Base-by-base conservation (phyloP, 2,888 invertebrate species). In the Notocelia uddmanniana region DNA sequence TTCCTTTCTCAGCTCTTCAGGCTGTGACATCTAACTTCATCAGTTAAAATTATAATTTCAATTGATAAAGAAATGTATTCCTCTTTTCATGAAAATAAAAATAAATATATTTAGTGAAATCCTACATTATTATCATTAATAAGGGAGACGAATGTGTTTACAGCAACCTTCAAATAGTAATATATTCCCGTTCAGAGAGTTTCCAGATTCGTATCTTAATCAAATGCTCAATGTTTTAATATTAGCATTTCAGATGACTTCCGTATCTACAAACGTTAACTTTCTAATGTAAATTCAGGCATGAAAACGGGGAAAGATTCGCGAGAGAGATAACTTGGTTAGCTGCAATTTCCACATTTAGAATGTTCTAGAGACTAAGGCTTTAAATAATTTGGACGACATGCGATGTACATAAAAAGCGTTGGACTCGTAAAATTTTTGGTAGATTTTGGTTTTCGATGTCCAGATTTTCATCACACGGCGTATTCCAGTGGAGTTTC, bases 181-280 rank as follows among this genome's bases (percentile, higher is more conserved):
- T 63, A 26, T 34, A 66, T 70, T 52, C 64, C 41, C 13, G 41
- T 21, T 66, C 52, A 52, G 52, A 67, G 48, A 58, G 41, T 52
- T 60, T 60, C 31, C 58, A 21, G 41, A 70, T 58, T 58, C 50
- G 50, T 70, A 66, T 70, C 70, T 70, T 59, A 52, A 70, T 59
- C 59, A 59, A 70, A 70, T 66, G 70, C 70, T 52, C 58, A 70
- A 66, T 66, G 70, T 66, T 70, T 58, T 70, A 70, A 52, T 70
- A 66, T 66, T 70, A 58, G 70, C 70, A 66, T 70, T 70, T 70
- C 58, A 70, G 70, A 70, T 70, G 70, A 70, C 70, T 70, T 70
- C 70, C 64, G 64, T 70, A 70, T 70, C 70, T 70, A 45, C 70
- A 59, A 37, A 64, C 57, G 50, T 58, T 66, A 70, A 66, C 70